These are phyloP conservation scores for Erethizon dorsatum DNA, from an alignment of 2,797 vertebrate species.

Conservation along the genomic window DNA sequence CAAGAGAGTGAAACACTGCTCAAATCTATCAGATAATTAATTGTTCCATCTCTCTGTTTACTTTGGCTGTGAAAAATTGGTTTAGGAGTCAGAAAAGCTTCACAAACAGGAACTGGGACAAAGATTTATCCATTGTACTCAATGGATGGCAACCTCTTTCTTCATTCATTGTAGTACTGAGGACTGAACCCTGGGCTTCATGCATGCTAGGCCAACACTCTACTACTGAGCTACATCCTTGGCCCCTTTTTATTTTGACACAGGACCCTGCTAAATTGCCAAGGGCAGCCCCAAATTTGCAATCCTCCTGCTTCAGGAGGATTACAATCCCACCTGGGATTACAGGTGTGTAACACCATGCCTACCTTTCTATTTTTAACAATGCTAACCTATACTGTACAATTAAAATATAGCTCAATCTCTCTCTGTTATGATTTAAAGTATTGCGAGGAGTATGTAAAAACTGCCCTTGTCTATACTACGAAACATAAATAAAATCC, in stretches of 20 bases:
- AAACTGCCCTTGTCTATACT: background rate
- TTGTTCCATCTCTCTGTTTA: constrained; percentile 56
- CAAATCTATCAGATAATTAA: constrained; percentile 51
- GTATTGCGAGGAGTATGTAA: constrained; percentile 13
- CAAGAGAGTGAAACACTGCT: background rate
- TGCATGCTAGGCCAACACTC: background rate
- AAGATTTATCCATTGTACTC: constrained; percentile 53
- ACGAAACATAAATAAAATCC: background rate
- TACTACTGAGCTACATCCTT: background rate
- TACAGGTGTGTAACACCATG: background rate
- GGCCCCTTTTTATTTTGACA: background rate
- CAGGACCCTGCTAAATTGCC: background rate
- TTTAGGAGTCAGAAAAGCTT: constrained; percentile 59
- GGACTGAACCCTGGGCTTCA: background rate
- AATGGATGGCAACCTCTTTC: constrained; percentile 34
- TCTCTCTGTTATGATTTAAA: constrained; percentile 54
- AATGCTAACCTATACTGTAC: background rate
- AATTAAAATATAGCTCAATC: constrained; percentile 62
- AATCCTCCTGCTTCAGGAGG: background rate
- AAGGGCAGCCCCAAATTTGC: background rate
- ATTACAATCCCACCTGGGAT: no score
- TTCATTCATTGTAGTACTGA: background rate
- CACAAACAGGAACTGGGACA: background rate
- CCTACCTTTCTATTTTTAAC: constrained; percentile 36
- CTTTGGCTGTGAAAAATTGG: constrained; percentile 59